Percentiles rank a stretch among this genome's conserved stretches.
Evolutionary conservation across 2,797 vertebrate species (phyloP).

Genomic region (Merluccius polli): DNA sequence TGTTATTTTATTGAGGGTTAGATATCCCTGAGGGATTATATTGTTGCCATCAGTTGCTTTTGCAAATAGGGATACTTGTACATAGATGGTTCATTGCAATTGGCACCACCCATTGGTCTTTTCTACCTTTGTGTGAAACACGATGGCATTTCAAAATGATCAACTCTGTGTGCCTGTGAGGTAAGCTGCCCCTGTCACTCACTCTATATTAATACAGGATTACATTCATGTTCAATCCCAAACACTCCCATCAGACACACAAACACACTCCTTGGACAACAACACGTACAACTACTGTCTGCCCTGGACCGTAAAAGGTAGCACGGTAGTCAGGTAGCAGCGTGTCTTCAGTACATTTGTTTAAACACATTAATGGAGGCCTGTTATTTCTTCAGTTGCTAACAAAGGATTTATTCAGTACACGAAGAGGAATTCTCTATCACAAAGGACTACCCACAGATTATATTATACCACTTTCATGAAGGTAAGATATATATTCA

Average conservation of each 20-base stretch:
- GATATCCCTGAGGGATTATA: too few relatives aligned
- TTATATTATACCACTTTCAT: slow-evolving; percentile 27
- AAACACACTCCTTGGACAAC: slow-evolving; percentile 19
- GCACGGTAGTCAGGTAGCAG: slow-evolving; percentile 50
- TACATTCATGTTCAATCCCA: slow-evolving; percentile 65
- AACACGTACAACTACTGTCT: slow-evolving; percentile 39
- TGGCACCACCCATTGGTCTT: background rate
- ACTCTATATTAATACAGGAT: slow-evolving; percentile 69
- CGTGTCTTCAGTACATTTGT: slow-evolving; percentile 16
- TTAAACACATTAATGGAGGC: slow-evolving; percentile 34
- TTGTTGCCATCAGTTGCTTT: too few relatives aligned
- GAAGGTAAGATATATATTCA: slow-evolving; percentile 46
- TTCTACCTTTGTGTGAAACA: background rate
- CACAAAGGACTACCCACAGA: slow-evolving; percentile 15
- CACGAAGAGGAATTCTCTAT: slow-evolving; percentile 30
- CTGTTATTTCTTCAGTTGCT: slow-evolving; percentile 25
- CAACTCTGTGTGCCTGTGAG: slow-evolving; percentile 34
- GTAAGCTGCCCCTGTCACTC: slow-evolving; percentile 62
- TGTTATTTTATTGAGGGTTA: background rate
- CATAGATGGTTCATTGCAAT: background rate
- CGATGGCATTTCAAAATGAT: background rate
- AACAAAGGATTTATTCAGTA: slow-evolving; percentile 18
- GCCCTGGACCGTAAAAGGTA: slow-evolving; percentile 46
- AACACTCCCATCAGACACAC: slow-evolving; percentile 28
- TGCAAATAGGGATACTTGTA: background rate